Percentiles rank a stretch among this genome's conserved stretches.
phyloP scores from a whole-genome alignment of 2,888 invertebrate species.

The Coecobrya sp. region DNA sequence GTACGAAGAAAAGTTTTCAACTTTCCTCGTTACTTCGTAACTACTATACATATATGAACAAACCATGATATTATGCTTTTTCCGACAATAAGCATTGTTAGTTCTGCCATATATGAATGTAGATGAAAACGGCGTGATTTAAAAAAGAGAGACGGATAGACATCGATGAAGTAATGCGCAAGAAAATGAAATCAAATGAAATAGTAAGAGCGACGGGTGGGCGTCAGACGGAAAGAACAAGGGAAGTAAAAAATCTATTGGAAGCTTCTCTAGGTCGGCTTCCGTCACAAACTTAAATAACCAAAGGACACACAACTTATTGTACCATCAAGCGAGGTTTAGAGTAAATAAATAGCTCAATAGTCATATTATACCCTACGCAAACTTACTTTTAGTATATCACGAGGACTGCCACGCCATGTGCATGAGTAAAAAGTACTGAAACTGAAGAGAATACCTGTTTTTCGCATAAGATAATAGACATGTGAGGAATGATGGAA shows the following conservation, averaged over 20 bases:
- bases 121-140: conserved; percentile 43
- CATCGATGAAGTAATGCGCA: conserved; percentile 47
- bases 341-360: conserved; percentile 73
- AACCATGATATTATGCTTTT: not conserved
- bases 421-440: not conserved
- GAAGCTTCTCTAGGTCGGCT: conserved; percentile 72
- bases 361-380: not conserved
- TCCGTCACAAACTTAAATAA: conserved; percentile 70
- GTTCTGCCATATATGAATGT: not conserved
- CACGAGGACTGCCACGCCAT: not conserved
- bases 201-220: conserved; percentile 80
- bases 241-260: conserved; percentile 68
- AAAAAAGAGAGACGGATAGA: conserved; percentile 46
- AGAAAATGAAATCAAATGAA: conserved; percentile 81
- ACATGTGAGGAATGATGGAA: conserved; percentile 10
- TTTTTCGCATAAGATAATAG: conserved; percentile 23
- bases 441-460: conserved; percentile 48
- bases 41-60: not conserved
- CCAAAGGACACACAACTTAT: conserved; percentile 71
- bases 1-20: conserved; percentile 55
- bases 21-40: conserved; percentile 43
- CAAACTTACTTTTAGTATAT: not conserved
- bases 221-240: conserved; percentile 80
- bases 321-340: conserved; percentile 52
- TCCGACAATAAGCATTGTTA: not conserved